These are phyloP conservation scores for Stenopsyche tienmushanensis DNA, from an alignment of 1,140 invertebrate species.

Conservation along the genomic window DNA sequence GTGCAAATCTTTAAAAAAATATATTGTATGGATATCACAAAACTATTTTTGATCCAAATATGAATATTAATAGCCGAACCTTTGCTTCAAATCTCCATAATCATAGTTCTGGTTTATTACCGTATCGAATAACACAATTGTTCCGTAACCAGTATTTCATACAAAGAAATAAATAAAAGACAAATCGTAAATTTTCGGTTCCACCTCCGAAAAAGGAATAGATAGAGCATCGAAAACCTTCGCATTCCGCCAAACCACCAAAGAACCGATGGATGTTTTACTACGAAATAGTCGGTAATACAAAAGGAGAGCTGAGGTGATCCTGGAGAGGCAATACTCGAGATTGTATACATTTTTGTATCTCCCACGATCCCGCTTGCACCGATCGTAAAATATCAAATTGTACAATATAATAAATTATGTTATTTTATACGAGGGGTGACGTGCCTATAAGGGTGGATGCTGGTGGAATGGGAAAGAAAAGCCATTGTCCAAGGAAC, in stretches of 20 bases:
- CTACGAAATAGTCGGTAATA: not conserved
- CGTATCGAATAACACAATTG: no score
- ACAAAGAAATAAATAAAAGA: no score
- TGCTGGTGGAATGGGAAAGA: slow-evolving; percentile 5
- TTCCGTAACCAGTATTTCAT: no score
- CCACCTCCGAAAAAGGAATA: no score
- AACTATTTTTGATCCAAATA: no score
- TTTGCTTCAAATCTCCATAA: no score
- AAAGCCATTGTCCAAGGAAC: slow-evolving; percentile 7
- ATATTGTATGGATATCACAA: no score
- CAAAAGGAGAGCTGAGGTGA: slow-evolving; percentile 1
- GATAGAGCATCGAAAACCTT: no score
- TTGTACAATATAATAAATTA: slow-evolving; percentile 33
- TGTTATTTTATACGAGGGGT: slow-evolving; percentile 22
- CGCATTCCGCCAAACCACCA: not conserved
- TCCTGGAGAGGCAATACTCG: slow-evolving; percentile 4
- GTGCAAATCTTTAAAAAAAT: no score
- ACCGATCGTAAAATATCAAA: slow-evolving; percentile 36
- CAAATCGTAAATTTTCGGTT: no score
- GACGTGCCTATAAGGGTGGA: slow-evolving; percentile 6
- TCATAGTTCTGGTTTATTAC: no score
- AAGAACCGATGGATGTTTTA: not conserved
- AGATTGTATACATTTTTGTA: slow-evolving; percentile 24
- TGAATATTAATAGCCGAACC: no score
- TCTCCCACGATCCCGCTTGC: slow-evolving; percentile 27